These are phyloP conservation scores for Sebastes cheni DNA, from an alignment of 2,797 vertebrate species.

Conservation along the genomic window DNA sequence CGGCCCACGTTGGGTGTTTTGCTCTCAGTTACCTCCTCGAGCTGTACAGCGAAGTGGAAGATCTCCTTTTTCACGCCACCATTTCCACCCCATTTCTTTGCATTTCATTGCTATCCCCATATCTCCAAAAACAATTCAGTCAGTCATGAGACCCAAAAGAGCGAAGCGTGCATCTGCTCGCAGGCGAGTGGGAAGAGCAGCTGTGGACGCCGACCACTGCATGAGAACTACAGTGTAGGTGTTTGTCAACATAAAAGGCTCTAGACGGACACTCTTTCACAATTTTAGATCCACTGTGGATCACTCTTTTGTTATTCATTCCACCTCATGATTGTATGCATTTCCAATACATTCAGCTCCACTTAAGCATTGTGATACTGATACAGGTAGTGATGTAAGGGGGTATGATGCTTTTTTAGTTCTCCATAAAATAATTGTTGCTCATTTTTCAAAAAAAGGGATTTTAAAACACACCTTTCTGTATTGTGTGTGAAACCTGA, in stretches of 20 bases:
- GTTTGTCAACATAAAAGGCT: conserved; percentile 64
- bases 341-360: conserved; percentile 29
- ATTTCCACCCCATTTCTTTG: conserved; percentile 68
- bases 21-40: conserved; percentile 59
- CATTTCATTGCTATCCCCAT: conserved; percentile 47
- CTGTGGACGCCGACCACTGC: conserved; percentile 57
- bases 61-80: conserved; percentile 61
- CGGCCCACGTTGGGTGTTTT: conserved; percentile 37
- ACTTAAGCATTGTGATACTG: conserved; percentile 18
- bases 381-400: conserved; percentile 8
- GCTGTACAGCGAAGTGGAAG: conserved; percentile 78
- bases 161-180: conserved; percentile 51
- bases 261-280: conserved; percentile 42
- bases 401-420: conserved; percentile 23
- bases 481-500: conserved; percentile 33
- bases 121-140: conserved; percentile 49
- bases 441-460: background rate
- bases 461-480: conserved; percentile 31
- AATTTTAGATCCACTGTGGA: conserved; percentile 23
- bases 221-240: conserved; percentile 70
- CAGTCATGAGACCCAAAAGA: conserved; percentile 48
- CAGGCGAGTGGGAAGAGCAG: conserved; percentile 69
- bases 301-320: conserved; percentile 33
- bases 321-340: conserved; percentile 11
- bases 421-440: conserved; percentile 2